Conservation (phyloP, 2,888 invertebrate species). For the Aphodius granarius region DNA sequence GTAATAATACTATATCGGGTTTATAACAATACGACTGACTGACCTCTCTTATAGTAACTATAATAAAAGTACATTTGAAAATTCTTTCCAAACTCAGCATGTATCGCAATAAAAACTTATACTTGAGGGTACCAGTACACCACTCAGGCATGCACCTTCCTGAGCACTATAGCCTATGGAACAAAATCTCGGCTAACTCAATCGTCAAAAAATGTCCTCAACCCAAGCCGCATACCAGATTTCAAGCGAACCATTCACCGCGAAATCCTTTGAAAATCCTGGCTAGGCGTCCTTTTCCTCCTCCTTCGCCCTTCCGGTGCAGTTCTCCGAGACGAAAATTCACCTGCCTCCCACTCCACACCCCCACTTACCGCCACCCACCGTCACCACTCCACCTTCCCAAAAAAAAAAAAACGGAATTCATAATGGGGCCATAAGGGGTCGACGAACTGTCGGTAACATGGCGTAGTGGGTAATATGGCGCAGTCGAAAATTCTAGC, state of each 20-base stretch:
- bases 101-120: too few relatives aligned
- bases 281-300: not conserved
- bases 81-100: too few relatives aligned
- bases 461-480: not conserved
- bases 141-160: too few relatives aligned
- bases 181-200: not conserved
- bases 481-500: not conserved
- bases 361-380: not conserved
- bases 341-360: too few relatives aligned
- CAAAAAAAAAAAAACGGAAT: conserved; percentile 6
- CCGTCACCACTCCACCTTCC: not conserved
- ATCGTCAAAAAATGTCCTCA: not conserved
- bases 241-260: not conserved
- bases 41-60: too few relatives aligned
- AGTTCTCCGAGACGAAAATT: not conserved
- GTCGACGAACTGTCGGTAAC: not conserved
- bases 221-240: not conserved
- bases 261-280: not conserved
- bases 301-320: conserved; percentile 4
- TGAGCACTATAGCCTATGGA: too few relatives aligned
- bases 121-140: too few relatives aligned
- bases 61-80: too few relatives aligned
- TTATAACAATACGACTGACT: too few relatives aligned
- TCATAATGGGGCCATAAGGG: not conserved
- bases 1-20: too few relatives aligned